A percentile compares a stretch with the other conserved stretches of the same genome.
Evolutionary conservation across 2,888 invertebrate genomes (phyloP).

Genomic region (Aplocera efformata): DNA sequence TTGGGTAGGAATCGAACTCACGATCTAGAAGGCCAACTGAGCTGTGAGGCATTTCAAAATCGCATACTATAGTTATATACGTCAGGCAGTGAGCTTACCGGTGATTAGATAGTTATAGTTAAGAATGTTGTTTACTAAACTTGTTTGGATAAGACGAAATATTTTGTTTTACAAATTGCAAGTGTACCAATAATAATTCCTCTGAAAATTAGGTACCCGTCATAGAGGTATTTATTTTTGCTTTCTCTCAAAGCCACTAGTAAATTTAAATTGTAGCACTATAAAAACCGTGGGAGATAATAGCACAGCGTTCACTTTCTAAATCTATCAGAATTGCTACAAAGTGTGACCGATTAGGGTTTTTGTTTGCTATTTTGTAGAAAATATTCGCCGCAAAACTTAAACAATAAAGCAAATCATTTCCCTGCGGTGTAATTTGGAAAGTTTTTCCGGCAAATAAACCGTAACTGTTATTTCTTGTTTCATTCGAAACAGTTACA

Average conservation of each 20-base stretch:
- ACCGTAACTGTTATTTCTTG: conserved; percentile 42
- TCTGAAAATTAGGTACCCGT: too few species aligned
- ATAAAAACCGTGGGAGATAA: conserved; percentile 16
- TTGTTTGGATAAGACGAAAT: too few species aligned
- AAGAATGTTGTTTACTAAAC: too few species aligned
- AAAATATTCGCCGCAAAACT: conserved; percentile 33
- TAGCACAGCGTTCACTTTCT: conserved; percentile 50
- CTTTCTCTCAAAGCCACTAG: conserved; percentile 7
- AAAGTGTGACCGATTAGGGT: conserved; percentile 24
- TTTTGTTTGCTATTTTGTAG: conserved; percentile 27
- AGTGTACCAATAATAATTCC: too few species aligned
- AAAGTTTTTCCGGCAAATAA: conserved; percentile 41
- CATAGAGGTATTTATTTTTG: too few species aligned
- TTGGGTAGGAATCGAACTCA: too few species aligned
- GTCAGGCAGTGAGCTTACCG: too few species aligned
- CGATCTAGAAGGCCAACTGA: too few species aligned
- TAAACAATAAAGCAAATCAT: conserved; percentile 44
- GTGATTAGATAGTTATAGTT: too few species aligned
- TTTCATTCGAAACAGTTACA: conserved; percentile 41
- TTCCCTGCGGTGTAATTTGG: conserved; percentile 45
- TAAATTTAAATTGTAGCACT: conserved; percentile 12
- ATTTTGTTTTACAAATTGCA: too few species aligned
- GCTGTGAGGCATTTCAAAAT: too few species aligned
- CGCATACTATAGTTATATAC: too few species aligned
- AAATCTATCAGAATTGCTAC: conserved; percentile 36